phyloP scores from a whole-genome alignment of 2,797 vertebrate species.

The Cichlasoma orientale region DNA sequence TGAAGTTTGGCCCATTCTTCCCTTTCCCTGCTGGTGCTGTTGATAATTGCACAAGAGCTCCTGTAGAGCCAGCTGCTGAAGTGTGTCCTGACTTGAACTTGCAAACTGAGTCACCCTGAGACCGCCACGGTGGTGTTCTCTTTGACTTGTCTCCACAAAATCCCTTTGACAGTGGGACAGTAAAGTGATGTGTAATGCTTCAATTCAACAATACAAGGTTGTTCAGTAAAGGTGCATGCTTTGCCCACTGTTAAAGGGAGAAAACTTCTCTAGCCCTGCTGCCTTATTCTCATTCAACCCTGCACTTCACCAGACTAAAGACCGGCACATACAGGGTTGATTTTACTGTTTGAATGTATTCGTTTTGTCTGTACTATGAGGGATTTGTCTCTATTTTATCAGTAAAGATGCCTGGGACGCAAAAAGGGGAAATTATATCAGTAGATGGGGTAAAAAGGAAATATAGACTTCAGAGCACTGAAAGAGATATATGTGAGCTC shows the following conservation, averaged over 20 bases:
- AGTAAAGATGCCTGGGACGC: slow-evolving; percentile 42
- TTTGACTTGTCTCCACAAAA: slow-evolving; percentile 51
- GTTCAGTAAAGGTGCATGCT: slow-evolving; percentile 25
- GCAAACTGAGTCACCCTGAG: slow-evolving; percentile 72
- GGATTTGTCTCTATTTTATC: slow-evolving; percentile 59
- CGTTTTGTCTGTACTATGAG: slow-evolving; percentile 48
- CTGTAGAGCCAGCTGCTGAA: slow-evolving; percentile 78
- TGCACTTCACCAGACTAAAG: slow-evolving; percentile 22
- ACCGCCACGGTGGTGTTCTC: slow-evolving; percentile 47
- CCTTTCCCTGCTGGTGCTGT: slow-evolving; percentile 64
- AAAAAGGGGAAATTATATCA: slow-evolving; percentile 63
- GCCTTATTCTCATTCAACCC: slow-evolving; percentile 34
- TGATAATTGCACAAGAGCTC: slow-evolving; percentile 78
- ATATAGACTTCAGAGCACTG: slow-evolving; percentile 45
- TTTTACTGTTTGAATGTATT: slow-evolving; percentile 42
- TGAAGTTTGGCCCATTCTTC: slow-evolving; percentile 56
- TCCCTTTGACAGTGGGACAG: slow-evolving; percentile 28
- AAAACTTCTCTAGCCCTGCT: slow-evolving; percentile 7
- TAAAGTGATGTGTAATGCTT: slow-evolving; percentile 7
- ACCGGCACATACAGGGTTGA: slow-evolving; percentile 34
- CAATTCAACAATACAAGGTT: slow-evolving; percentile 7
- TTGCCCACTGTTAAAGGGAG: not conserved
- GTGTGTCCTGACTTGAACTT: slow-evolving; percentile 79
- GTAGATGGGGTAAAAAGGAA: slow-evolving; percentile 64
- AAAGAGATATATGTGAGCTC: slow-evolving; percentile 60